Base-by-base conservation (phyloP, 1,140 invertebrate genomes). In the Drosophila lowei region DNA sequence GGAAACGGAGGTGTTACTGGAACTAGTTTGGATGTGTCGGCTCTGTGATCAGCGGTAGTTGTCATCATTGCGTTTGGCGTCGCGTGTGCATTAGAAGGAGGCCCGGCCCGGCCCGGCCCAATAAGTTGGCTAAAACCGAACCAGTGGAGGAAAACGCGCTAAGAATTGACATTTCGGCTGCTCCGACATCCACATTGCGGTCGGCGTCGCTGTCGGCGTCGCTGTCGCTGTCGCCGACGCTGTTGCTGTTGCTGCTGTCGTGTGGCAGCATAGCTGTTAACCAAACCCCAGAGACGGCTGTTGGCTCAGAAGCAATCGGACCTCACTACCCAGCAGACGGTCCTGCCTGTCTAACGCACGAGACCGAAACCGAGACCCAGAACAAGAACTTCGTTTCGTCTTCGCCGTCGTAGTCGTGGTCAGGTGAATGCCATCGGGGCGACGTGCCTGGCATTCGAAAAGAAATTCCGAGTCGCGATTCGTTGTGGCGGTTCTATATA, bases 261-360 rank as follows among this genome's bases (percentile, higher is more conserved):
- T 38, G 9, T 65, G 60, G 50, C 57, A 59, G 47, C 66, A 65
- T 53, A 89, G 86, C 72, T 89, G 86, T 89, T 85, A 78, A 89
- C 86, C 72, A 81, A 89, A 79, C 68, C 72, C 62, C 64, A 77
- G 54, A 56, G 67, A 46, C 62, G 57, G 56, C 74, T 65, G 46
- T 81, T 71, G 71, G 55, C 78, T 89, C 86, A 89, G 86, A 89
- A 90, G 81, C 86, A 47, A 46, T 77, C 86, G 85, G 80, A 85
- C 75, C 78, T 85, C 70, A 64, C 52, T 72, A 57, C 85, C 72
- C 75, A 76, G 63, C 71, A 63, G 71, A 74, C 80, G 85, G 86
- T 89, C 84, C 85, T 85, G 72, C 70, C 62, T 71, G 64, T 75
- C 77, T 78, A 78, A 68, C 65, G 57, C 61, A 73, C 50, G 55